Conservation (phyloP, 2,113 vertebrate genomes). For the Steatornis caripensis region DNA sequence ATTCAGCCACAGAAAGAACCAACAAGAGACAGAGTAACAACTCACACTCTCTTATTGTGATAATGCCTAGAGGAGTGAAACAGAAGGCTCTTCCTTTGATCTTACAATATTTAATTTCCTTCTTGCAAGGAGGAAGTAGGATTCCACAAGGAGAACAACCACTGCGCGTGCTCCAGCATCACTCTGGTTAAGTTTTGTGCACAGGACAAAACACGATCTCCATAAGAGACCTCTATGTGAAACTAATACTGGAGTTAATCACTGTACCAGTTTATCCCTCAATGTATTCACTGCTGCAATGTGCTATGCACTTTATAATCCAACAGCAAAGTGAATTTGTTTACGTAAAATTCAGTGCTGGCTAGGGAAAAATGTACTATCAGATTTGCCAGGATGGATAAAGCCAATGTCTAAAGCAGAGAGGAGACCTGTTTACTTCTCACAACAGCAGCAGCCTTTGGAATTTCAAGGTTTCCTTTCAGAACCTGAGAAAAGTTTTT, state of each 20-base stretch:
- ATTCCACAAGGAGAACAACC: slow-evolving; percentile 59
- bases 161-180: slow-evolving; percentile 78
- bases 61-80: background rate
- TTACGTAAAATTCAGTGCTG: background rate
- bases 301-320: slow-evolving; percentile 74
- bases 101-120: background rate
- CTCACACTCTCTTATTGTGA: background rate
- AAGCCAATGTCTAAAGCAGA: background rate
- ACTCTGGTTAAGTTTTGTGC: slow-evolving; percentile 63
- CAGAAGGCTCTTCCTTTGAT: background rate
- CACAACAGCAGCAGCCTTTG: background rate
- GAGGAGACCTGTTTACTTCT: background rate
- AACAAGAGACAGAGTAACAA: background rate
- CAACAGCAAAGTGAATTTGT: background rate
- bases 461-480: background rate
- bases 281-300: slow-evolving; percentile 71
- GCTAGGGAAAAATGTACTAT: background rate
- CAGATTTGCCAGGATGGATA: background rate
- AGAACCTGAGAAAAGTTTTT: background rate
- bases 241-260: slow-evolving; percentile 59
- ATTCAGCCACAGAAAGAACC: background rate
- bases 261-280: slow-evolving; percentile 63
- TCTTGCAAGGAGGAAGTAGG: background rate
- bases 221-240: slow-evolving; percentile 74
- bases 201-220: background rate